Base-by-base conservation (phyloP, 2,888 invertebrate species). In the Gastracanthus pulcherrimus region DNA sequence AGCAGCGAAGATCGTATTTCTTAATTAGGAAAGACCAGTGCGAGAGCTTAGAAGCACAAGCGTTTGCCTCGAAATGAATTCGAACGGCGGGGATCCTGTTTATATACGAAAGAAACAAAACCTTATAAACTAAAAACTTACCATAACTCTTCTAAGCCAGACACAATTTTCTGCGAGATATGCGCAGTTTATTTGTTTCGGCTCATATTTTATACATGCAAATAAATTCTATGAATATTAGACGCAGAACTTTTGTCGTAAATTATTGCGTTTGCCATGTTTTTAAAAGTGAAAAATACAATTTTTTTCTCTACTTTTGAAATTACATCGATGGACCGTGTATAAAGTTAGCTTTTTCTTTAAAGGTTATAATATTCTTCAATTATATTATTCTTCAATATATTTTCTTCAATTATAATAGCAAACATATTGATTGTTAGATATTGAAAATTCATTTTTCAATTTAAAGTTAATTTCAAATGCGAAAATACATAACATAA, bases 11-110 rank as follows among this genome's bases (percentile, higher is more conserved):
- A 76, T 76, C 76, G 34, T 76, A 76, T 76, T 76, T 80, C 76
- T 80, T 80, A 80, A 80, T 80, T 76, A 76, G 34, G 70, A 66
- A 67, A 80, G 75, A 67, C 58, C 60, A 36, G 41, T 51, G 62
- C 38, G 51, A n/a, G n/a, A 80, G 69, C 51, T 51, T 76, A 64
- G n/a, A 41, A 31, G 13, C n/a, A 23, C 36, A 29, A n/a, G 31
- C 48, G 31, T 29, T 38, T 62, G 66, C 55, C 13, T 38, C 41
- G 23, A 72, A 71, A 72, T 66, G 64, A 78, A 66, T 72, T 66
- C 64, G 51, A 78, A 19, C 78, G 29, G 38, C 71, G 23, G 78
- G 70, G 31, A 64, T 77, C 45, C 71, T 66, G 36, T 62, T 55
- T 70, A 36, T 11, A 48, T 23, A 48, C 26, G 58, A 76, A 29